A percentile compares a stretch with the other conserved stretches of the same genome.
Evolutionary conservation across 2,113 vertebrate genomes (phyloP).

Genomic region (Sceloporus undulatus): DNA sequence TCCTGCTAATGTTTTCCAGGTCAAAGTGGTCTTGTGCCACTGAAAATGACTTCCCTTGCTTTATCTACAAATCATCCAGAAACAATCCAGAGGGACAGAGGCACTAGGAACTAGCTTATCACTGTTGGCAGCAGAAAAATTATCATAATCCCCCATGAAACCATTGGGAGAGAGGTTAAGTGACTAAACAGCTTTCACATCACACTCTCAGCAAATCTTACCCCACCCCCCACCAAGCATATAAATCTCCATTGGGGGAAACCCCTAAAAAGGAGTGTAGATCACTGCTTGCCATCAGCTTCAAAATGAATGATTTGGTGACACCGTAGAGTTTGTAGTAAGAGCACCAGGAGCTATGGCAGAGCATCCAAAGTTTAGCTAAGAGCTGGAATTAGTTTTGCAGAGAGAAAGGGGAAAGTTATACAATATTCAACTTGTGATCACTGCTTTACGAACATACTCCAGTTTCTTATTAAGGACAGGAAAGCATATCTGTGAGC

Average conservation of each 20-base stretch:
- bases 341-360: not conserved
- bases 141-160: constrained; percentile 67
- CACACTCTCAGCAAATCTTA: constrained; percentile 44
- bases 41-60: constrained; percentile 34
- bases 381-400: not conserved
- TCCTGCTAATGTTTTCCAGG: not conserved
- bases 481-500: not conserved
- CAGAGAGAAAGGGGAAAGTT: not conserved
- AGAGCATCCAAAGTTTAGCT: not conserved
- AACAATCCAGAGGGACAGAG: constrained; percentile 59
- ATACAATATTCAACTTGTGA: not conserved
- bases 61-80: constrained; percentile 52
- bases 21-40: constrained; percentile 20
- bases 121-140: constrained; percentile 62
- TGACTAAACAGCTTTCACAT: constrained; percentile 53
- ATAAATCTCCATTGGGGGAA: constrained; percentile 29
- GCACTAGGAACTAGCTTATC: constrained; percentile 56
- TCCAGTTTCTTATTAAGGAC: not conserved
- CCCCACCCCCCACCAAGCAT: constrained; percentile 27
- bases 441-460: not conserved
- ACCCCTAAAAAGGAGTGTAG: not conserved
- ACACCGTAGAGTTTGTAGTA: not conserved
- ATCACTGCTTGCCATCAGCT: not conserved
- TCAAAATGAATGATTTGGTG: constrained; percentile 14
- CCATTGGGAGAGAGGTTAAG: constrained; percentile 65